These are phyloP conservation scores for Manis pentadactyla DNA, from an alignment of 2,797 vertebrate species.

Conservation along the genomic window DNA sequence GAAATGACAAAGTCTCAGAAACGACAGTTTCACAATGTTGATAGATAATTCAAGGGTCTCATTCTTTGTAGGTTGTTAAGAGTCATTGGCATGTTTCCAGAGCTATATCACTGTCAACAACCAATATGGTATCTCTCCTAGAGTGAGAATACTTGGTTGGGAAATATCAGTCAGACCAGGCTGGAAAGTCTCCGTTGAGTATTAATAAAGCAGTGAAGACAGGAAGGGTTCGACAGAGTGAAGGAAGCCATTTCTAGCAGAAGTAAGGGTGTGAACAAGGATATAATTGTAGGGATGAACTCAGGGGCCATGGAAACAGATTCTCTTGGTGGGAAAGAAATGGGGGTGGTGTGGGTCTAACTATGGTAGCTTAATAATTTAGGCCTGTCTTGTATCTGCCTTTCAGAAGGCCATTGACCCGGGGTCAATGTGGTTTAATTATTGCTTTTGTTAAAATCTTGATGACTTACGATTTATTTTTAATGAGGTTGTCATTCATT, in stretches of 20 bases:
- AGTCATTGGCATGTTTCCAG: background rate
- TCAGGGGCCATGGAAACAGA: background rate
- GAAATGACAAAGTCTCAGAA: constrained; percentile 34
- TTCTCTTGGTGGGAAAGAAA: background rate
- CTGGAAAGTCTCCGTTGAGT: constrained; percentile 10
- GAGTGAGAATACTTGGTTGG: background rate
- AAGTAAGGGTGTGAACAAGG: background rate
- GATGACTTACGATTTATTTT: constrained; percentile 73
- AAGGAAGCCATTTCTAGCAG: background rate
- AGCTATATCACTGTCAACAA: background rate
- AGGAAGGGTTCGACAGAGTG: background rate
- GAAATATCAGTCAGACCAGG: background rate
- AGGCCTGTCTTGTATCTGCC: background rate
- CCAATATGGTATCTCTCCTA: background rate
- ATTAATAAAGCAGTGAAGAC: background rate
- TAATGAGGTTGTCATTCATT: constrained; percentile 67
- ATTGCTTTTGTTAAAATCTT: constrained; percentile 70
- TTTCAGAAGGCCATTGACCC: constrained; percentile 52
- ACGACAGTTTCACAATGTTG: background rate
- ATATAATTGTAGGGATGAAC: background rate
- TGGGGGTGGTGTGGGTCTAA: background rate
- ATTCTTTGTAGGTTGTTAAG: background rate
- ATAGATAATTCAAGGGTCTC: background rate
- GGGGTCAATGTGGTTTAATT: constrained; percentile 69
- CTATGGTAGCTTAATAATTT: background rate